These are phyloP conservation scores for Urocolius indicus DNA, from an alignment of 2,113 vertebrate genomes.

Conservation along the genomic window DNA sequence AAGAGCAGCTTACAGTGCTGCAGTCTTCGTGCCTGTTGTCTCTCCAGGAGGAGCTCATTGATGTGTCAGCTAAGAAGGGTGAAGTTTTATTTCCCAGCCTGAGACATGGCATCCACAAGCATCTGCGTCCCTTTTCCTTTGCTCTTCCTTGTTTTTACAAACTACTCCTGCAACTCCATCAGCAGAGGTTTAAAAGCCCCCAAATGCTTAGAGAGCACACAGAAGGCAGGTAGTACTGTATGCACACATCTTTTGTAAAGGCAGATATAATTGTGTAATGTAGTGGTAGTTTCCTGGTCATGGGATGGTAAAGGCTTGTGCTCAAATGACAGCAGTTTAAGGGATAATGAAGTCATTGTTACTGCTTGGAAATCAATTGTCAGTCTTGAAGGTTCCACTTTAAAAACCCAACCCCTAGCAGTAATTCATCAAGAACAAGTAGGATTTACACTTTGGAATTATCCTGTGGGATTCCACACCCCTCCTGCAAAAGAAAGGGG, in stretches of 20 bases:
- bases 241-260: not conserved
- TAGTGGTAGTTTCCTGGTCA: not conserved
- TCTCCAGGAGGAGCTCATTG: not conserved
- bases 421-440: not conserved
- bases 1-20: not conserved
- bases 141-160: not conserved
- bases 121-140: slow-evolving; percentile 1
- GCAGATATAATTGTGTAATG: fast-evolving
- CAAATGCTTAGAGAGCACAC: not conserved
- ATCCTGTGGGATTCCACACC: too few species aligned
- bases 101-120: not conserved
- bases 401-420: not conserved
- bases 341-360: not conserved
- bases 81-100: not conserved
- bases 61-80: not conserved
- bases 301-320: fast-evolving
- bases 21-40: not conserved
- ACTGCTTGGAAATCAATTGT: not conserved
- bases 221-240: not conserved
- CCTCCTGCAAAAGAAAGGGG: not conserved
- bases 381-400: not conserved
- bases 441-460: not conserved
- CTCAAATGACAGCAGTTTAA: not conserved
- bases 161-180: not conserved
- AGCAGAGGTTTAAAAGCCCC: not conserved